Base-by-base conservation (phyloP, 2,888 invertebrate genomes). In the Scaptomyza reducta region DNA sequence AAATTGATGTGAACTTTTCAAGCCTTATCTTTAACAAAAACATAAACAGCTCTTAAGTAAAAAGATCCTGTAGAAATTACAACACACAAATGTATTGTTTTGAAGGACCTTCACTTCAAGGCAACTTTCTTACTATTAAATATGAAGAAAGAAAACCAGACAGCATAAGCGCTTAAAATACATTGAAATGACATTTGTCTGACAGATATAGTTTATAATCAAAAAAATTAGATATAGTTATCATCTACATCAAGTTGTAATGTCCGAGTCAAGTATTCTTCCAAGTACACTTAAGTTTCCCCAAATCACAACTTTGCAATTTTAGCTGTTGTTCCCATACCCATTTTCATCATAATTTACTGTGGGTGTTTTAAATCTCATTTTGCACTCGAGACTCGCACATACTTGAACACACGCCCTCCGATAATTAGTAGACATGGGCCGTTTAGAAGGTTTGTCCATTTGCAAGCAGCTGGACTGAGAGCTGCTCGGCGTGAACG, bases 371-470 rank as follows among this genome's bases (percentile, higher is more conserved):
- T 54, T 38, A 38, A 55, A 51, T 22, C 14, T 55, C 44, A 41
- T 40, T 71, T 57, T 22, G 49, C 54, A 59, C 61, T 65, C 44
- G 2, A 61, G 60, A 63, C 77, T 35, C 4, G 53, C 18, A 25
- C 14, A 46, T 49, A 78, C 54, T 51, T 63, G 44, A 49, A 42
- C 59, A 44, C 77, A 83, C 87, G 84, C 77, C 81, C 81, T 47
- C 53, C 40, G 72, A 72, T 87, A 87, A 81, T 81, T 81, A 81
- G 81, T 68, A 62, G 84, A 82, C 67, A 62, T 63, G 63, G 40
- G 40, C 78, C 78, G 71, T 77, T 86, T 77, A 74, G 79, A 79
- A 76, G 83, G 50, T 61, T 38, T 69, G 64, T 44, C 67, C 82
- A 78, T 71, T 65, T 47, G 42, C 40, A 35, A n/a, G 40, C 38